Percentiles rank a stretch among this genome's conserved stretches.
These are phyloP conservation scores for Loripinus fragilis DNA, from an alignment of 2,888 invertebrate genomes.

Conservation along the genomic window DNA sequence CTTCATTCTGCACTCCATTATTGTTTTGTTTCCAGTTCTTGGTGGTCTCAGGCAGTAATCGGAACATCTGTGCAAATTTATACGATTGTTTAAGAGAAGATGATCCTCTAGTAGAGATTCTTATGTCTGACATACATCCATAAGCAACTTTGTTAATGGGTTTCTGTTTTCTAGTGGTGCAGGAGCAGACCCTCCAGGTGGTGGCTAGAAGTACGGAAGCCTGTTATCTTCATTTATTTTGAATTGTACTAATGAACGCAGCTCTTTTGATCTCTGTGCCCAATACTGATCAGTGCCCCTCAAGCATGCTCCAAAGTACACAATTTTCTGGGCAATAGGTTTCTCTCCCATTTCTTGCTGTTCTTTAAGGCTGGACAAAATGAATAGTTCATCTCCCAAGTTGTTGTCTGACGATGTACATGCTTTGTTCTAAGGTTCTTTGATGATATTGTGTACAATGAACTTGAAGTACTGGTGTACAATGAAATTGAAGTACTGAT, in stretches of 20 bases:
- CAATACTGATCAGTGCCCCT: conserved; percentile 15
- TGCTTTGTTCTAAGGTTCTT: conserved; percentile 33
- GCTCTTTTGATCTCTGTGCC: conserved; percentile 14
- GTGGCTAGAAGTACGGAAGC: conserved; percentile 57
- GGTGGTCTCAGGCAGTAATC: conserved; percentile 13
- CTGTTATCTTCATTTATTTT: conserved; percentile 33
- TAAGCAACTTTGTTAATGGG: conserved; percentile 61
- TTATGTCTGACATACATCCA: conserved; percentile 60
- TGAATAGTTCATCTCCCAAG: conserved; percentile 59
- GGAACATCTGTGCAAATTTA: conserved; percentile 44
- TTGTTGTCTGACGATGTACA: conserved; percentile 56
- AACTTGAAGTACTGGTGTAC: conserved; percentile 52
- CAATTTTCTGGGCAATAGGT: conserved; percentile 24
- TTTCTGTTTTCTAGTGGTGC: conserved; percentile 49
- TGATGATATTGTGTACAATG: conserved; percentile 39
- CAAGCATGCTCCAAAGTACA: conserved; percentile 18
- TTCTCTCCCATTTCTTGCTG: conserved; percentile 45
- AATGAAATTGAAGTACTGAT: conserved; percentile 51
- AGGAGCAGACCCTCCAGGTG: too few relatives aligned
- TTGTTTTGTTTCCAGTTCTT: not conserved
- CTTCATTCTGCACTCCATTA: conserved; percentile 56
- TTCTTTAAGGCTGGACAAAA: conserved; percentile 46
- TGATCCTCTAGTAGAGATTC: conserved; percentile 58
- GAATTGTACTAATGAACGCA: conserved; percentile 11
- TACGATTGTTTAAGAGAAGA: conserved; percentile 36